phyloP scores from a whole-genome alignment of 2,113 vertebrate species.

The Odontesthes bonariensis region DNA sequence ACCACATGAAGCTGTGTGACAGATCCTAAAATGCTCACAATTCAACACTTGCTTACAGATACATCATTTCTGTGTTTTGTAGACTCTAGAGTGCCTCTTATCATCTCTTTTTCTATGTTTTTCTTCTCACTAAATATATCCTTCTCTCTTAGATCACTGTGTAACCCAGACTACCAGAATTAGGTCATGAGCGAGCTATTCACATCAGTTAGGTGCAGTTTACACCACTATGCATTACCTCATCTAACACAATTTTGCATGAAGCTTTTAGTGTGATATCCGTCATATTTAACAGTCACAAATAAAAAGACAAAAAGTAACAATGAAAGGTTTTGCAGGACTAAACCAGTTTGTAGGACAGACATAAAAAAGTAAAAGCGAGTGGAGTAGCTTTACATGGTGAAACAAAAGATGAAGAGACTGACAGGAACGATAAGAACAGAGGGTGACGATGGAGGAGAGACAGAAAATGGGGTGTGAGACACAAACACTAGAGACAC shows the following conservation, averaged over 20 bases:
- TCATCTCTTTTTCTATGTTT: constrained; percentile 35
- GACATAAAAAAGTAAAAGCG: constrained; percentile 3
- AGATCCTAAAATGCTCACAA: background rate
- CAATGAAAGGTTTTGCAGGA: constrained; percentile 18
- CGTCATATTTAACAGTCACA: constrained; percentile 31
- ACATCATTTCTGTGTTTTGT: constrained; percentile 12
- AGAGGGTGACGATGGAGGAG: constrained; percentile 80
- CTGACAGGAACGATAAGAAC: constrained; percentile 61
- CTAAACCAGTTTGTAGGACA: constrained; percentile 28
- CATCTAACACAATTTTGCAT: constrained; percentile 46
- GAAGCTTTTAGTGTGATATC: constrained; percentile 44
- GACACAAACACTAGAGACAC: constrained; percentile 83
- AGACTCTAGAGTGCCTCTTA: constrained; percentile 4
- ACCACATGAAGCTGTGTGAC: constrained; percentile 17
- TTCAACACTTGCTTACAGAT: background rate
- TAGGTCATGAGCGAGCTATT: constrained; percentile 72
- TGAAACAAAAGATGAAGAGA: constrained; percentile 65
- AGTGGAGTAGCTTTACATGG: constrained; percentile 37
- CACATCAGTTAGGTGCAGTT: constrained; percentile 58
- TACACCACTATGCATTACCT: constrained; percentile 59
- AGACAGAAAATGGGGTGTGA: constrained; percentile 85
- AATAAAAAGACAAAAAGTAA: constrained; percentile 45
- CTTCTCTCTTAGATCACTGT: constrained; percentile 57
- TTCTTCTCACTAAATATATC: constrained; percentile 68
- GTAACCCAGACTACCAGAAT: constrained; percentile 74